These are phyloP conservation scores for Leucoraja erinaceus DNA, from an alignment of 2,113 vertebrate species.

Conservation along the genomic window DNA sequence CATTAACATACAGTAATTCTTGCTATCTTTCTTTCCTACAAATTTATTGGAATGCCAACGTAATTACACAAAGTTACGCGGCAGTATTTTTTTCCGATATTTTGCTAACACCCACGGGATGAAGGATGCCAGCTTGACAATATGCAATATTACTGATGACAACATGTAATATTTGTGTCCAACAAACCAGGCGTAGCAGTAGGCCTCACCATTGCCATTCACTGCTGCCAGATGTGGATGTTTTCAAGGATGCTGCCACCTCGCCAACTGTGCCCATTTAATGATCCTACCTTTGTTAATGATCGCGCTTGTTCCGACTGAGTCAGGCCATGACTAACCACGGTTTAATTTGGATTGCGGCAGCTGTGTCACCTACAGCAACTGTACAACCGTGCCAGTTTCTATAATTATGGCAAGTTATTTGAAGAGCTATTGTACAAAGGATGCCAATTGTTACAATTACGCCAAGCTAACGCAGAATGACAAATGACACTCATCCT, in stretches of 20 bases:
- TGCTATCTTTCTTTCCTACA: background rate
- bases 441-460: constrained; percentile 17
- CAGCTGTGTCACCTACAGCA: constrained; percentile 22
- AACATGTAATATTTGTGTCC: constrained; percentile 35
- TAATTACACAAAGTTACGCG: constrained; percentile 18
- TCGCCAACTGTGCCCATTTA: constrained; percentile 35
- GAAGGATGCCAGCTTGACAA: constrained; percentile 19
- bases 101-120: constrained; percentile 25
- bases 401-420: constrained; percentile 31
- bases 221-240: constrained; percentile 32
- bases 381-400: constrained; percentile 5
- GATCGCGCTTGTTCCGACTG: constrained; percentile 27
- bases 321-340: constrained; percentile 28
- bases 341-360: constrained; percentile 18
- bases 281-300: constrained; percentile 13
- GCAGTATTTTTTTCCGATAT: constrained; percentile 5
- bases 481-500: background rate
- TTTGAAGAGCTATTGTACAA: background rate
- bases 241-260: constrained; percentile 14
- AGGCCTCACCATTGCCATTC: background rate
- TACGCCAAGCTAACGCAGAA: background rate
- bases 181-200: constrained; percentile 31
- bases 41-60: constrained; percentile 32
- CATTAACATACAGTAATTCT: constrained; percentile 6
- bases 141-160: constrained; percentile 25